Percentiles rank a stretch among this genome's conserved stretches.
phyloP scores from a whole-genome alignment of 2,888 invertebrate species.

The Poecilus cupreus region DNA sequence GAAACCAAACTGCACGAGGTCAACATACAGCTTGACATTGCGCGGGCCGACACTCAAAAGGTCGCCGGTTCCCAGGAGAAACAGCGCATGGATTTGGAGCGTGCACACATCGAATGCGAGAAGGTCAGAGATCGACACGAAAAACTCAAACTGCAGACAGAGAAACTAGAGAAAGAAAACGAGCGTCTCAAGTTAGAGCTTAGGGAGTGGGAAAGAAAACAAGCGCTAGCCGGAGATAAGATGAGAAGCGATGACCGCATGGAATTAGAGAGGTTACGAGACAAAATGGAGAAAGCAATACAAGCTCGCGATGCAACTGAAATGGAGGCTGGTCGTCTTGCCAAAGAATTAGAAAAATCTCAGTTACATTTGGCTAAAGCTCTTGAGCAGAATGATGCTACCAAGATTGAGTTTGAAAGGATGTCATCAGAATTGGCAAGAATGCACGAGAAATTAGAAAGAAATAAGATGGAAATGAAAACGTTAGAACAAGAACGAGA shows the following conservation, averaged over 20 bases:
- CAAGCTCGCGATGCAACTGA: slow-evolving; percentile 88
- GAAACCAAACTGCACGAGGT: slow-evolving; percentile 87
- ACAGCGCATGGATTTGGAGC: slow-evolving; percentile 86
- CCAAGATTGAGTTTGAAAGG: slow-evolving; percentile 89
- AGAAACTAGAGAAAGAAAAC: slow-evolving; percentile 84
- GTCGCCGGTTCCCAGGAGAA: slow-evolving; percentile 85
- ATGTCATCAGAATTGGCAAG: slow-evolving; percentile 88
- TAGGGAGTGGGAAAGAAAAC: slow-evolving; percentile 78
- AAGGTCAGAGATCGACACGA: slow-evolving; percentile 91
- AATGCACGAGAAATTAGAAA: slow-evolving; percentile 87
- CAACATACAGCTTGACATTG: slow-evolving; percentile 86
- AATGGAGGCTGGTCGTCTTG: slow-evolving; percentile 88
- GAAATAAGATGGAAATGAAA: slow-evolving; percentile 81
- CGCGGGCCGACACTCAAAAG: slow-evolving; percentile 86
- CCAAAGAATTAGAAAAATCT: slow-evolving; percentile 90
- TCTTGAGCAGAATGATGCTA: slow-evolving; percentile 87
- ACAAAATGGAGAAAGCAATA: slow-evolving; percentile 90
- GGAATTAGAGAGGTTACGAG: slow-evolving; percentile 89
- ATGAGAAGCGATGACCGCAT: slow-evolving; percentile 81
- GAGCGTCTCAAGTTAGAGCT: slow-evolving; percentile 84
- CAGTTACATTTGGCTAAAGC: slow-evolving; percentile 89
- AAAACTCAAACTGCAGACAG: slow-evolving; percentile 84
- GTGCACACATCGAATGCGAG: slow-evolving; percentile 91
- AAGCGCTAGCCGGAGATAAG: slow-evolving; percentile 79
- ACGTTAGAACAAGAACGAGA: slow-evolving; percentile 85